These are phyloP conservation scores for Colius striatus DNA, from an alignment of 2,113 vertebrate species.

Conservation along the genomic window DNA sequence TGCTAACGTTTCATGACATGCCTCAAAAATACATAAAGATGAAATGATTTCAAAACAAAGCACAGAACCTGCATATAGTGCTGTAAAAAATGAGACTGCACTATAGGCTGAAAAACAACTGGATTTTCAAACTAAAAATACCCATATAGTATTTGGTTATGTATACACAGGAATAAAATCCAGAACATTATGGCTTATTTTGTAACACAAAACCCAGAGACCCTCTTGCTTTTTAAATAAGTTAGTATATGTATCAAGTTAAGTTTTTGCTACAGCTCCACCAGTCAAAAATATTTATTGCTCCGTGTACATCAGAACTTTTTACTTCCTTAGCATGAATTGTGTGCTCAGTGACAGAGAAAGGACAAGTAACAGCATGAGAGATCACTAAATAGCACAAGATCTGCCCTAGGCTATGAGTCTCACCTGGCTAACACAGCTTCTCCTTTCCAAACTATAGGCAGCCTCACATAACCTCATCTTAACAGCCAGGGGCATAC, in stretches of 20 bases:
- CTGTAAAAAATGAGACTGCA: background rate
- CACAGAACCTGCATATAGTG: background rate
- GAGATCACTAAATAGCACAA: background rate
- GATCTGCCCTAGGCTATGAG: background rate
- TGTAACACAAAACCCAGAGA: background rate
- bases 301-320: background rate
- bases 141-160: background rate
- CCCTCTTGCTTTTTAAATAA: background rate
- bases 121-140: background rate
- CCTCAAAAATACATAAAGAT: background rate
- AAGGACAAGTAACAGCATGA: background rate
- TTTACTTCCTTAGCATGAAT: background rate
- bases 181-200: background rate
- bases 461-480: background rate
- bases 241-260: background rate
- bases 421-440: background rate
- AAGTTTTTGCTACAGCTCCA: background rate
- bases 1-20: rapidly evolving
- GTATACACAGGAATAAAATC: background rate
- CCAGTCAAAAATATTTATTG: background rate
- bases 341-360: background rate
- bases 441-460: background rate
- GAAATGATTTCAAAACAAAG: background rate
- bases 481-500: background rate
- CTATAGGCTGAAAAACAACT: background rate